Evolutionary conservation across 2,113 vertebrate genomes (phyloP).

Genomic region (Eidolon helvum): DNA sequence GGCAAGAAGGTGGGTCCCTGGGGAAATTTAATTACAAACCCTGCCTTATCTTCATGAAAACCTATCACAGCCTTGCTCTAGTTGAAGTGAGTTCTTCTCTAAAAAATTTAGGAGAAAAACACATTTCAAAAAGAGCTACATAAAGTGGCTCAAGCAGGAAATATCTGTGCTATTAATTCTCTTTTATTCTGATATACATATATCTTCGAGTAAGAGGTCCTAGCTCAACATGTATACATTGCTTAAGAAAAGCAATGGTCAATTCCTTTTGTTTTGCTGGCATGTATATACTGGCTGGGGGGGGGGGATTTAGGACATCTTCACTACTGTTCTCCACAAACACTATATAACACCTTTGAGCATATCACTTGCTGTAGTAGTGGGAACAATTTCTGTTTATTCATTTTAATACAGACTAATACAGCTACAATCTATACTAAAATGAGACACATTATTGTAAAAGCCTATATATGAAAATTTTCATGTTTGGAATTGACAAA

Average conservation of each 20-base stretch:
- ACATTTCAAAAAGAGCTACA: conserved; percentile 1
- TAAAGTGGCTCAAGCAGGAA: not conserved
- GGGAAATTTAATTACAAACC: conserved; percentile 43
- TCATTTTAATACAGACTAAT: not conserved
- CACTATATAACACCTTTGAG: not conserved
- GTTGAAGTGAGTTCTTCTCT: conserved; percentile 35
- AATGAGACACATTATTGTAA: not conserved
- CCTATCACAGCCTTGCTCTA: not conserved
- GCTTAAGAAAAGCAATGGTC: not conserved
- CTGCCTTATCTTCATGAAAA: conserved; percentile 47
- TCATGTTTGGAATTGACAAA: not conserved
- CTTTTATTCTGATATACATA: not conserved
- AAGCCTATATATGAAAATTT: not conserved
- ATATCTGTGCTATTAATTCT: not conserved
- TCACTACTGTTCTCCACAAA: not conserved
- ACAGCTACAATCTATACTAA: not conserved
- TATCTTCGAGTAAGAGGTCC: not conserved
- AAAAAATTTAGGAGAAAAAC: conserved; percentile 16
- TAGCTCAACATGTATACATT: not conserved
- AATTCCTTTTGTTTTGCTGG: not conserved
- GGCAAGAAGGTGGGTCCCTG: not conserved
- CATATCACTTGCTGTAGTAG: not conserved
- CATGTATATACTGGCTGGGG: not conserved
- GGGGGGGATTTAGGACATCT: not conserved
- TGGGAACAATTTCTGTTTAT: not conserved